Evolutionary conservation across 1,140 invertebrate species (phyloP).

Genomic region (Papilio helenus): DNA sequence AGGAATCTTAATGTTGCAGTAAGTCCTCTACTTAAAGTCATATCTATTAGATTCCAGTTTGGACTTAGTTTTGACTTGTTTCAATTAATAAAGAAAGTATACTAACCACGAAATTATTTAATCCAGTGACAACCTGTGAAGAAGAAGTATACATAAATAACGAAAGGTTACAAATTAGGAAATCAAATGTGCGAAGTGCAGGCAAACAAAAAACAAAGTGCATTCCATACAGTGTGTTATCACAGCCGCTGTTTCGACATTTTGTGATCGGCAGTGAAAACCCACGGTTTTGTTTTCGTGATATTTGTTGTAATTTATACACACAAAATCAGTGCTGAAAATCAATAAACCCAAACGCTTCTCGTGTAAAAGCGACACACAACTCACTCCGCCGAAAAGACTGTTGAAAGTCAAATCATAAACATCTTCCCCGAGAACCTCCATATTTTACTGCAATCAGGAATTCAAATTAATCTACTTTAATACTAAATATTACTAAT

Average conservation of each 20-base stretch:
- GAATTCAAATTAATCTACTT: background rate
- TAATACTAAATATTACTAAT: no score
- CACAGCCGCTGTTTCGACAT: no score
- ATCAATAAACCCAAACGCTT: background rate
- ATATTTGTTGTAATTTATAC: background rate
- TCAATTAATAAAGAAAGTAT: background rate
- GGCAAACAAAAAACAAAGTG: constrained; percentile 6
- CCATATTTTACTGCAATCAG: constrained; percentile 34
- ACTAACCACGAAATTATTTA: constrained; percentile 20
- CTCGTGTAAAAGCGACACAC: background rate
- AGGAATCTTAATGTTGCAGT: no score
- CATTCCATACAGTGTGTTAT: background rate
- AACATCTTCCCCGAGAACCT: constrained; percentile 29
- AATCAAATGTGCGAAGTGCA: background rate
- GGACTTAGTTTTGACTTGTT: no score
- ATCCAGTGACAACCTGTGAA: constrained; percentile 21
- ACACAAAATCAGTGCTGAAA: background rate
- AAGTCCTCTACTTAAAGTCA: no score
- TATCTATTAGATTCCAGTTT: no score
- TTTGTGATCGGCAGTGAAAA: no score
- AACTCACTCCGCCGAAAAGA: constrained; percentile 33
- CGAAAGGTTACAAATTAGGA: no score
- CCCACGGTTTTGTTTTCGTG: background rate
- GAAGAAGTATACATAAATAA: background rate
- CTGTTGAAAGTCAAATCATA: constrained; percentile 29